phyloP scores from a whole-genome alignment of 1,140 invertebrate species.

The Artemia franciscana region DNA sequence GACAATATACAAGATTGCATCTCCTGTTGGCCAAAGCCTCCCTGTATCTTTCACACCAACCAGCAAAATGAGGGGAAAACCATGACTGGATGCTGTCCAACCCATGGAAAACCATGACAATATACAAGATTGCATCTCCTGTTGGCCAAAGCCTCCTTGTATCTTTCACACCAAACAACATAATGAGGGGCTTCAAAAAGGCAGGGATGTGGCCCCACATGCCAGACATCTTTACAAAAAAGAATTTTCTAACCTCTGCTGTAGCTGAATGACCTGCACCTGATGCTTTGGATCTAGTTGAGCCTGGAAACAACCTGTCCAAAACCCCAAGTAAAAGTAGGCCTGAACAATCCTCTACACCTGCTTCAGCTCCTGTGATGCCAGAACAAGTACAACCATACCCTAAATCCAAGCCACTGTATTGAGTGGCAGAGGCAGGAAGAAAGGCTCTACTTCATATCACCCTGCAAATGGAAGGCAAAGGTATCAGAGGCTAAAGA shows the following conservation, averaged over 20 bases:
- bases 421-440: no score
- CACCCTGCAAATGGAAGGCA: no score
- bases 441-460: no score
- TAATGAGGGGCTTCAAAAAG: not conserved
- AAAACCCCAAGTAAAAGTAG: not conserved
- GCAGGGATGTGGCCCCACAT: not conserved
- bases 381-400: not conserved
- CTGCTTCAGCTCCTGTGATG: not conserved
- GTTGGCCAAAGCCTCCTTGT: not conserved
- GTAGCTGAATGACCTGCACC: not conserved
- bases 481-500: no score
- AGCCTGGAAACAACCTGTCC: not conserved
- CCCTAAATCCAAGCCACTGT: not conserved
- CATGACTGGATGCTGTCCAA: no score
- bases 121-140: no score
- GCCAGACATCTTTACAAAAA: not conserved
- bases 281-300: not conserved
- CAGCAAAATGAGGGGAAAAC: no score
- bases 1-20: no score
- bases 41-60: no score
- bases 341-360: not conserved
- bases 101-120: no score
- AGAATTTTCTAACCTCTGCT: not conserved
- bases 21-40: no score
- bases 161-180: not conserved